Evolutionary conservation across 2,888 invertebrate genomes (phyloP).

Genomic region (Margaritifera margaritifera): DNA sequence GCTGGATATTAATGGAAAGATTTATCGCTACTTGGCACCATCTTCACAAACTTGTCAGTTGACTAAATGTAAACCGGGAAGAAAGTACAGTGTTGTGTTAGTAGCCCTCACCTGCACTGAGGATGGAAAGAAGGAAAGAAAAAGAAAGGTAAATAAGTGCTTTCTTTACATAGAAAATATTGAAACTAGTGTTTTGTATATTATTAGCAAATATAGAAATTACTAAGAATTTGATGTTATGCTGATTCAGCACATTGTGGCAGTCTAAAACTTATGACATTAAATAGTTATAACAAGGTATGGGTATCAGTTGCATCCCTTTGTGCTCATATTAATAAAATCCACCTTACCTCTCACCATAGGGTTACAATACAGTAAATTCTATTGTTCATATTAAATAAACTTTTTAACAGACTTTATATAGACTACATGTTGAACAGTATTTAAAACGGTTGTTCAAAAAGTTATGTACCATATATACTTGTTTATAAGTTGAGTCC

Average conservation of each 20-base stretch:
- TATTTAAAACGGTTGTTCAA: too few species aligned
- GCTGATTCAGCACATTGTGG: neutral
- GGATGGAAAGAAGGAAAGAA: conserved; percentile 64
- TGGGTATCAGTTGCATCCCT: neutral
- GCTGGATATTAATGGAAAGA: conserved; percentile 70
- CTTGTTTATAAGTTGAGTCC: too few species aligned
- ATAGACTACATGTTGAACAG: too few species aligned
- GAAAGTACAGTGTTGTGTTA: conserved; percentile 68
- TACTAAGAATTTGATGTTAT: neutral
- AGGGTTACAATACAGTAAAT: too few species aligned
- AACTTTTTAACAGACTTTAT: too few species aligned
- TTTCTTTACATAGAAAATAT: neutral
- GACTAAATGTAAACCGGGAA: conserved; percentile 71
- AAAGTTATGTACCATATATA: too few species aligned
- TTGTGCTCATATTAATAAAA: too few species aligned
- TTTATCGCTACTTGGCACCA: conserved; percentile 68
- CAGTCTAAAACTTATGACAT: neutral
- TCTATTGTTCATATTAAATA: too few species aligned
- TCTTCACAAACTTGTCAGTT: conserved; percentile 70
- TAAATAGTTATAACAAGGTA: neutral
- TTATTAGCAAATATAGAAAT: neutral
- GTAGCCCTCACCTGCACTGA: conserved; percentile 71
- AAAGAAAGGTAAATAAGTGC: conserved; percentile 46
- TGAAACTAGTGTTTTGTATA: too few species aligned
- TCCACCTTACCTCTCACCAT: too few species aligned